Evolutionary conservation across 53 echinoderm and acorn worm species (phyloP).

Genomic region (Apostichopus leukothele): DNA sequence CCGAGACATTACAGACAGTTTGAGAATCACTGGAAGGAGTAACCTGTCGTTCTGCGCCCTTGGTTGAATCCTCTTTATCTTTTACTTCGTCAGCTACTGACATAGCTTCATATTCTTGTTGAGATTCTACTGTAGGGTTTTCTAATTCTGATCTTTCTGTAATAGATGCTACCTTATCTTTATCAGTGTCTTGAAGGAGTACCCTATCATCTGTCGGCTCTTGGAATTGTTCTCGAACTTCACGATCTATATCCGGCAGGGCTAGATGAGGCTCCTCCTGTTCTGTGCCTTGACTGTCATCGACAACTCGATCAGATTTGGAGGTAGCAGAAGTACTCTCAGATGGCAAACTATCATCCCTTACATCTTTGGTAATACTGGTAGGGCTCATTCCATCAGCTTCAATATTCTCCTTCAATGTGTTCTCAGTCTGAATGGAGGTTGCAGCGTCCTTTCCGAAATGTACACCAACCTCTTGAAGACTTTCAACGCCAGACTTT

Average conservation of each 20-base stretch:
- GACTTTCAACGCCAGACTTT: neutral
- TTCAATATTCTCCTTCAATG: neutral
- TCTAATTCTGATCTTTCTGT: neutral
- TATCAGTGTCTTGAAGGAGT: neutral
- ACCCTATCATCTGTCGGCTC: neutral
- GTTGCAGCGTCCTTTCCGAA: neutral
- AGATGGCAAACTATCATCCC: neutral
- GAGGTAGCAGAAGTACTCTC: neutral
- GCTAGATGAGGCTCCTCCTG: neutral
- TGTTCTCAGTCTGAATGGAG: neutral
- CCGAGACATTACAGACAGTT: no score
- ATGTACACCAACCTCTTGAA: neutral
- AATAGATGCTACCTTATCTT: neutral
- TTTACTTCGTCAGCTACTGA: neutral
- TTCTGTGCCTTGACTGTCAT: neutral
- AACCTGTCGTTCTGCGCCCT: neutral
- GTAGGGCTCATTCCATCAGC: neutral
- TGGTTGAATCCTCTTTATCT: neutral
- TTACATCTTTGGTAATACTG: neutral
- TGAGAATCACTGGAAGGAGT: no score
- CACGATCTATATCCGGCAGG: neutral
- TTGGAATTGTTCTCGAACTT: neutral
- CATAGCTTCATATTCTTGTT: neutral
- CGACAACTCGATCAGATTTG: neutral
- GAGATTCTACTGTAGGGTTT: neutral